These are phyloP conservation scores for Mimumesa dahlbomi DNA, from an alignment of 2,888 invertebrate genomes.

Conservation along the genomic window DNA sequence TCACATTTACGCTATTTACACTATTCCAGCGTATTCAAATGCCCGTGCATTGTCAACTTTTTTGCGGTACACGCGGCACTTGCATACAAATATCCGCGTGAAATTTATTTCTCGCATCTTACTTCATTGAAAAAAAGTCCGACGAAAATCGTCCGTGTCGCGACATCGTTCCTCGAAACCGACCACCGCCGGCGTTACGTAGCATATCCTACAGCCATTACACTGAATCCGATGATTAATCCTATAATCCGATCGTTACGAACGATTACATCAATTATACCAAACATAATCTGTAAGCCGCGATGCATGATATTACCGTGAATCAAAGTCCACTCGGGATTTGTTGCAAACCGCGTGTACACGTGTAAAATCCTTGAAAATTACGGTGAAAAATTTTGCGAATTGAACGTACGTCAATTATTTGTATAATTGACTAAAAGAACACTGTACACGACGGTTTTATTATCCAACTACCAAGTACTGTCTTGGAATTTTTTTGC, in stretches of 20 bases:
- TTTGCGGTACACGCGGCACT: neutral
- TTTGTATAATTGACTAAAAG: too few species aligned
- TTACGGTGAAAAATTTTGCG: too few species aligned
- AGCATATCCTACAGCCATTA: conserved; percentile 3
- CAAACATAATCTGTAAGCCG: neutral
- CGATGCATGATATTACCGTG: neutral
- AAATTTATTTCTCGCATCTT: too few species aligned
- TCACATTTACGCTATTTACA: neutral
- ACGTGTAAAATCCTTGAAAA: too few species aligned
- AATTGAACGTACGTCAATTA: too few species aligned
- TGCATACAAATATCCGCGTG: too few species aligned
- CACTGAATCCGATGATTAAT: conserved; percentile 32
- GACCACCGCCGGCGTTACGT: conserved; percentile 15
- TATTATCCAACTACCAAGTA: too few species aligned
- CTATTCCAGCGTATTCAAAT: neutral
- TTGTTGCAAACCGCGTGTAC: too few species aligned
- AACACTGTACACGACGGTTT: too few species aligned
- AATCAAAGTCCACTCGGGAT: too few species aligned
- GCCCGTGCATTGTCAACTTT: neutral
- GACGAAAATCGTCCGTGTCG: neutral
- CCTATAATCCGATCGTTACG: conserved; percentile 32
- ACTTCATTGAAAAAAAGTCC: neutral
- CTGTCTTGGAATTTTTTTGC: neutral
- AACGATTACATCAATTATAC: conserved; percentile 27
- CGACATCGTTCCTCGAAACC: conserved; percentile 3